Evolutionary conservation across 35 echinoderm and acorn worm species (phyloP).

Genomic region (Diadema setosum): DNA sequence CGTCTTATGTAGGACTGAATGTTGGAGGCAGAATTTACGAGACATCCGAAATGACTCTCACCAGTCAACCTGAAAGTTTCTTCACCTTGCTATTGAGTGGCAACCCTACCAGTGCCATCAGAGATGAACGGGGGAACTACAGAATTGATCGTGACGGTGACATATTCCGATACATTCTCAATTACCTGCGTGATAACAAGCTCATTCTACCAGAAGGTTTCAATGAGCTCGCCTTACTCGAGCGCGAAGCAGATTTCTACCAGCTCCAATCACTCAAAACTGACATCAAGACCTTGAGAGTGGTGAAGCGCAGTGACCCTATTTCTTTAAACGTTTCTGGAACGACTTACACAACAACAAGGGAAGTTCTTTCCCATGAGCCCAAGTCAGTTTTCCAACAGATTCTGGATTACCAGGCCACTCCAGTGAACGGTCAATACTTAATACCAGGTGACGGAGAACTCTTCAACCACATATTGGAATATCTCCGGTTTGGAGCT

Average conservation of each 20-base stretch:
- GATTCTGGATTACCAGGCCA: background rate
- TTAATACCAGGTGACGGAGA: conserved; percentile 46
- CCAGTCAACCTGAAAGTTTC: background rate
- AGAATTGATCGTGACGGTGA: conserved; percentile 63
- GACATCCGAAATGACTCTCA: background rate
- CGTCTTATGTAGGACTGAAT: conserved; percentile 28
- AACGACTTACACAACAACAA: background rate
- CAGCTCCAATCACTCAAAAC: conserved; percentile 8
- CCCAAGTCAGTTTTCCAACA: no score
- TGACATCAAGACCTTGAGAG: background rate
- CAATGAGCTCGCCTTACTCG: conserved; percentile 50
- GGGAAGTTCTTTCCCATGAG: background rate
- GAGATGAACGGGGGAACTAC: conserved; percentile 59
- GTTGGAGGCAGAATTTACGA: conserved; percentile 27
- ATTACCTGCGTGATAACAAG: conserved; percentile 46
- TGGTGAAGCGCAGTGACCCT: background rate
- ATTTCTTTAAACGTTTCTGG: conserved; percentile 27
- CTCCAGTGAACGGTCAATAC: conserved; percentile 21
- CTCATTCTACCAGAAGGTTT: conserved; percentile 61
- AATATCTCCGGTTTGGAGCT: conserved; percentile 22
- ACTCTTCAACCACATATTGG: conserved; percentile 43
- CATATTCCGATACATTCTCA: conserved; percentile 59
- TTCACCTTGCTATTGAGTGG: conserved; percentile 11
- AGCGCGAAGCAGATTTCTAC: conserved; percentile 61
- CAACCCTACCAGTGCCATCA: background rate